Conservation (phyloP, 2,888 invertebrate species). For the Morinoia aosen region DNA sequence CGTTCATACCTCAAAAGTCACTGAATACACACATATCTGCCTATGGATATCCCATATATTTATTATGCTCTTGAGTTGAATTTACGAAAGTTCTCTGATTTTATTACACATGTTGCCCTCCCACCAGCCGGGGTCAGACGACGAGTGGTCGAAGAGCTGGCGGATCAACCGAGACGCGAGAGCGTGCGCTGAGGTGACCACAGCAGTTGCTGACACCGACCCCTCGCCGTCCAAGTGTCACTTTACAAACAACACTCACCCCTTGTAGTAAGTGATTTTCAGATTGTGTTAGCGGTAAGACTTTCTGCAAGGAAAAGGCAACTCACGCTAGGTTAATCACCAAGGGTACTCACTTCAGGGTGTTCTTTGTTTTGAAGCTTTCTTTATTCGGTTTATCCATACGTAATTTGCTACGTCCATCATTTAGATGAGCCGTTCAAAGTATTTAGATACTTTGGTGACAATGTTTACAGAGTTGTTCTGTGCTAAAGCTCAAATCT, state of each 20-base stretch:
- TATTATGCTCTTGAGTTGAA: neutral
- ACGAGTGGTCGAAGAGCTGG: constrained; percentile 55
- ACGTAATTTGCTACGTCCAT: neutral
- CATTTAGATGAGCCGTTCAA: neutral
- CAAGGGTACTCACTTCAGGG: neutral
- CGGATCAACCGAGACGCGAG: neutral
- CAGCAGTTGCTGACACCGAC: neutral
- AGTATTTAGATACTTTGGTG: neutral
- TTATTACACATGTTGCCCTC: neutral
- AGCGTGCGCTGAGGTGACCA: constrained; percentile 58
- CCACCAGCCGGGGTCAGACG: constrained; percentile 38
- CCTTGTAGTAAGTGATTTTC: neutral
- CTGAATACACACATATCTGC: no score
- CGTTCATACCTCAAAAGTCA: no score
- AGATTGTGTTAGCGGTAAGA: neutral
- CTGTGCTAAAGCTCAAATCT: neutral
- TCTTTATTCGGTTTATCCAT: neutral
- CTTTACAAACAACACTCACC: neutral
- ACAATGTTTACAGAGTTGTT: neutral
- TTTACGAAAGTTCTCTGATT: neutral
- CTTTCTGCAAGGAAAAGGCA: neutral
- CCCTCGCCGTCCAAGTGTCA: neutral
- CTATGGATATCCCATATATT: neutral
- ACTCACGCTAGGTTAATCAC: neutral
- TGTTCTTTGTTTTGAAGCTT: neutral